These are phyloP conservation scores for Megalurothrips usitatus DNA, from an alignment of 2,888 invertebrate species.

Conservation along the genomic window DNA sequence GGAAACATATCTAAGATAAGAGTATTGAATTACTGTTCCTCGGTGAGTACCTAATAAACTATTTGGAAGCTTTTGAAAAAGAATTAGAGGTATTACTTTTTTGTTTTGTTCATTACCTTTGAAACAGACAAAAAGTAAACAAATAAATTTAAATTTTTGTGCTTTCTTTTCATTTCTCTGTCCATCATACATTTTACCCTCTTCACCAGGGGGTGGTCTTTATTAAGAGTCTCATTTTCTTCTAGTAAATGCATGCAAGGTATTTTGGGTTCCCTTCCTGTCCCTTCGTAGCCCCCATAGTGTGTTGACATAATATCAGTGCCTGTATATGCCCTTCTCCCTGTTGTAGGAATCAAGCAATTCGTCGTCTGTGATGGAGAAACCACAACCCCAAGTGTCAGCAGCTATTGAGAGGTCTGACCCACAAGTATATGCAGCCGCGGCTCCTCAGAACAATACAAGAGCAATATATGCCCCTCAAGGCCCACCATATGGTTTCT, in stretches of 20 bases:
- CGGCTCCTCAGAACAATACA: neutral
- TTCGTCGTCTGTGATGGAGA: neutral
- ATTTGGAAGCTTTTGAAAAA: neutral
- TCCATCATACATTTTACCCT: neutral
- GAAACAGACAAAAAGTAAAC: neutral
- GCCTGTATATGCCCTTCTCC: too few relatives aligned
- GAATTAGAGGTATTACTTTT: neutral
- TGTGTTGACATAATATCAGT: neutral
- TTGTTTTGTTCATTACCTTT: neutral
- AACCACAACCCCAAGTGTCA: neutral
- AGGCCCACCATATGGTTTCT: too few relatives aligned
- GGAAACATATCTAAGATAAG: neutral
- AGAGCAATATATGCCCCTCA: neutral
- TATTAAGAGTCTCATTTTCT: neutral
- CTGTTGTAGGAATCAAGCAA: neutral
- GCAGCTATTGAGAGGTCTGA: neutral
- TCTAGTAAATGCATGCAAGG: neutral
- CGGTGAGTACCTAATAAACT: neutral
- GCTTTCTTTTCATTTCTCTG: neutral
- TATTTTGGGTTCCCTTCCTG: neutral
- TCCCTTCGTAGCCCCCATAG: neutral
- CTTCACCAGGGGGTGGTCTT: neutral
- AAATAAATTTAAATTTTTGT: neutral
- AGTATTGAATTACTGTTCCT: neutral
- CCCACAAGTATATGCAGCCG: neutral